Base-by-base conservation (phyloP, 2,797 vertebrate species). In the Acipenser oxyrinchus region DNA sequence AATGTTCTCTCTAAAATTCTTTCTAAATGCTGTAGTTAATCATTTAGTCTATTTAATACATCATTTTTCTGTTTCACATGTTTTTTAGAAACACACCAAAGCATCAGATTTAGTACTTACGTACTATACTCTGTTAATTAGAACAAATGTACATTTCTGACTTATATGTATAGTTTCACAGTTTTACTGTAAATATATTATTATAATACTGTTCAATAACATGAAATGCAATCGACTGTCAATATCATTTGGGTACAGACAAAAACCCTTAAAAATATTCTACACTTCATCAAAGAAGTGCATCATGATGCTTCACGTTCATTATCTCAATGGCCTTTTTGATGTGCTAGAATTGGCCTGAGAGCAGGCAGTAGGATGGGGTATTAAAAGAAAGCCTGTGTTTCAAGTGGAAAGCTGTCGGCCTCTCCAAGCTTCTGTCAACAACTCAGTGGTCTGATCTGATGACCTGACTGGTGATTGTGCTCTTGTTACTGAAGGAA, bases 261-360 rank as follows among this genome's bases (percentile, higher is more conserved):
- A 89, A 87, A 89, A 88, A 88, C 86, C 83, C 86, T 86, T 84
- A 83, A 89, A 87, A 62, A 89, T 89, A 87, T 87, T 88, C 89
- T 90, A 89, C 86, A 89, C 88, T 90, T 91, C 85, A 90, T 91
- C 86, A 89, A 89, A 37, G 37, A 37, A 91, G 86, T 90, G 83
- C 86, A 88, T 88, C 86, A 86, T 87, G 88, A 89, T 85, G 88
- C 87, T 89, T 90, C 87, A 88, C 73, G 79, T 87, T 85, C 88
- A 88, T 90, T 90, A 91, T 89, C 88, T 90, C 87, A 88, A 87
- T 89, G 86, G 85, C 78, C 77, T 77, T 85, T 89, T 85, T 90
- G 88, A 88, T 87, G 87, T 89, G 87, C 84, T 83, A 87, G 84
- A 90, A 86, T 88, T 90, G 89, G 89, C 89, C 84, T 81, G 76